Evolutionary conservation across 2,888 invertebrate species (phyloP).

Genomic region (Hyposoter didymator): DNA sequence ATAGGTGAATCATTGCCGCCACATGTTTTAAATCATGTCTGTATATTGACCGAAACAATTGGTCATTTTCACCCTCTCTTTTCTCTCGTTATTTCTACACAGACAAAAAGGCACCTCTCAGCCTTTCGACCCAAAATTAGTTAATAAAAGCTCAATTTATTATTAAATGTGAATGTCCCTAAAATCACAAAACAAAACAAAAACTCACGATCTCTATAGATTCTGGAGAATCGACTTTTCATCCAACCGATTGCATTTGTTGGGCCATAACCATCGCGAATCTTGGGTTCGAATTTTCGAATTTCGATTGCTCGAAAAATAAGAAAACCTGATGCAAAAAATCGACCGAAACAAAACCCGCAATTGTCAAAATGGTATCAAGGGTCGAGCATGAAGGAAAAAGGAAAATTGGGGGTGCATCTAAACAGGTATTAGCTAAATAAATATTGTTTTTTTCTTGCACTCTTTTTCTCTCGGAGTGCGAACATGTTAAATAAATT

Average conservation of each 20-base stretch:
- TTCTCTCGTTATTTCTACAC: constrained; percentile 3
- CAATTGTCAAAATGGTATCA: not conserved
- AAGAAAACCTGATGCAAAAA: not conserved
- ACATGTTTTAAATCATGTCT: constrained; percentile 76
- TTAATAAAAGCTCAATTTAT: not conserved
- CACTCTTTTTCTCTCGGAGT: constrained; percentile 32
- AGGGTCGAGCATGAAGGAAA: not conserved
- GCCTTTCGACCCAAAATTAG: not conserved
- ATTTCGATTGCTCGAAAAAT: not conserved
- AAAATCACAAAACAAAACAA: not conserved
- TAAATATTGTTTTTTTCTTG: constrained; percentile 31
- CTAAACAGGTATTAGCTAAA: constrained; percentile 34
- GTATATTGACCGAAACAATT: constrained; percentile 55
- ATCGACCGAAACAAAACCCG: not conserved
- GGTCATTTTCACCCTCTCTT: constrained; percentile 28
- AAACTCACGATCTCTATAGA: not conserved
- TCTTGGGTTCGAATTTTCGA: no score
- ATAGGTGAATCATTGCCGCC: constrained; percentile 79
- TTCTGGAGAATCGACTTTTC: no score
- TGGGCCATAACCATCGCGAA: no score
- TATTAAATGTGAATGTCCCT: not conserved
- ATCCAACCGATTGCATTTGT: no score
- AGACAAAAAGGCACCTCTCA: not conserved
- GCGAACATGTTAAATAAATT: constrained; percentile 77
- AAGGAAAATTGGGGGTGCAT: not conserved